These are phyloP conservation scores for Heterodera filipjevi DNA, from an alignment of 2,888 invertebrate species.

Conservation along the genomic window DNA sequence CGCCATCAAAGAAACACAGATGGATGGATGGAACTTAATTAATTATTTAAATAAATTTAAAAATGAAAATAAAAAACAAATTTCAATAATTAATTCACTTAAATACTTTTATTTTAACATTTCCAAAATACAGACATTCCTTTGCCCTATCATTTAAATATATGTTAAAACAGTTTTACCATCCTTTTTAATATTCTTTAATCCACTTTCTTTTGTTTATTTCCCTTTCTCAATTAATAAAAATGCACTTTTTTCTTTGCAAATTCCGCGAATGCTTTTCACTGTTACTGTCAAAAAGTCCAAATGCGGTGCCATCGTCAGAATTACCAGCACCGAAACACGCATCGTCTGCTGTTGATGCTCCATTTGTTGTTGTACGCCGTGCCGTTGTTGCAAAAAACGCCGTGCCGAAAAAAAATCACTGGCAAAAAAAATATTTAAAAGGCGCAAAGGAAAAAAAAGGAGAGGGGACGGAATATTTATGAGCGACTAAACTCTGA, in stretches of 20 bases:
- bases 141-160: too few species aligned
- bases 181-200: too few species aligned
- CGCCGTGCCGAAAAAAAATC: background rate
- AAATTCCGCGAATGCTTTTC: constrained; percentile 56
- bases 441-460: too few species aligned
- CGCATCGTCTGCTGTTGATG: background rate
- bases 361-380: background rate
- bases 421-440: background rate
- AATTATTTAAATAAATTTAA: background rate
- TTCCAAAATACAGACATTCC: background rate
- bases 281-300: constrained; percentile 63
- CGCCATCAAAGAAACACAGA: constrained; percentile 59
- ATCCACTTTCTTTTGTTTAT: too few species aligned
- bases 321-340: constrained; percentile 57
- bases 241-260: constrained; percentile 52
- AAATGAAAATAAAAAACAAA: background rate
- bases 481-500: too few species aligned
- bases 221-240: too few species aligned
- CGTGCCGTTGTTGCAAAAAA: background rate
- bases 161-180: too few species aligned
- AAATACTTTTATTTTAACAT: too few species aligned
- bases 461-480: too few species aligned
- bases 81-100: too few species aligned
- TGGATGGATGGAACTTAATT: constrained; percentile 54
- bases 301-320: constrained; percentile 58